phyloP scores from a whole-genome alignment of 2,113 vertebrate genomes.

The Calypte anna region DNA sequence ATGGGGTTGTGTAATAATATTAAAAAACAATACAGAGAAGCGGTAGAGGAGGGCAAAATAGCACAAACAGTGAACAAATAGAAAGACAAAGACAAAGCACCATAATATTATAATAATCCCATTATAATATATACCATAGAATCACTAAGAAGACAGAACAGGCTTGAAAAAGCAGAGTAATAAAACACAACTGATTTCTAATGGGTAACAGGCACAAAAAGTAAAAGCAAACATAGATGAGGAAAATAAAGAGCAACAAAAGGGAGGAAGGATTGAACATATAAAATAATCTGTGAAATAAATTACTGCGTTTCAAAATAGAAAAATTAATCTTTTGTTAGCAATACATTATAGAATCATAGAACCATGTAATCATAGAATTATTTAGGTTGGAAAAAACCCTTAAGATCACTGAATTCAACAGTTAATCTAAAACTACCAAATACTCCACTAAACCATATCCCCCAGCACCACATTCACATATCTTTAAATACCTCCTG shows the following conservation, averaged over 20 bases:
- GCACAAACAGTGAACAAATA: not conserved
- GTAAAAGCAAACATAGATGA: not conserved
- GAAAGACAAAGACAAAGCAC: not conserved
- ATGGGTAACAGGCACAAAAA: not conserved
- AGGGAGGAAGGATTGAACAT: not conserved
- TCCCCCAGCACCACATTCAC: not conserved
- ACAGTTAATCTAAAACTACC: fast-evolving
- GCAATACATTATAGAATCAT: not conserved
- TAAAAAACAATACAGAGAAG: not conserved
- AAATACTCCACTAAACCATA: not conserved
- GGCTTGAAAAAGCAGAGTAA: not conserved
- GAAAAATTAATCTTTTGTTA: not conserved
- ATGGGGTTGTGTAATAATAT: not conserved
- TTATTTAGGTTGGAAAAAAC: too few species aligned
- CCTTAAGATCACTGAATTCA: too few species aligned
- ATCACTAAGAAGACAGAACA: not conserved
- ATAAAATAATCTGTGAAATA: not conserved
- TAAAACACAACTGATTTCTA: not conserved
- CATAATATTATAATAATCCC: slow-evolving; percentile 32
- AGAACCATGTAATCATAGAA: not conserved
- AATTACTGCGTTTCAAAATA: not conserved
- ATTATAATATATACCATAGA: not conserved
- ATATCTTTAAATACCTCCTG: not conserved
- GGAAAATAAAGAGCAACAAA: not conserved
- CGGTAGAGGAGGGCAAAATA: not conserved